phyloP scores from a whole-genome alignment of 2,888 invertebrate species.

The Charanyca ferruginea region DNA sequence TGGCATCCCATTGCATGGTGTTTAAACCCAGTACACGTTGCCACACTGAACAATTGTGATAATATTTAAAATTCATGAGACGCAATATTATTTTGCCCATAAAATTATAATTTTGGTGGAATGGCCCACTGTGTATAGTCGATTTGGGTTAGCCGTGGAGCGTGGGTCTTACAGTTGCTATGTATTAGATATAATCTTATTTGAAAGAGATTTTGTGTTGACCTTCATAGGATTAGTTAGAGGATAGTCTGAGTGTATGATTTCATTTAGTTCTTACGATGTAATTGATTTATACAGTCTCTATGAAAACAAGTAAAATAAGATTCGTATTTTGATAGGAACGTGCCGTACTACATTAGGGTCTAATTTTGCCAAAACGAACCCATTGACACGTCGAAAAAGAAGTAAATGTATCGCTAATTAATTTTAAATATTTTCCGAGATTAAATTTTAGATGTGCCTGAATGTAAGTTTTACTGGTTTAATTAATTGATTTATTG shows the following conservation, averaged over 20 bases:
- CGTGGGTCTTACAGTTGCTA: constrained; percentile 6
- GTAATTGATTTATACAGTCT: neutral
- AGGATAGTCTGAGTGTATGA: neutral
- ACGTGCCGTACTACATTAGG: neutral
- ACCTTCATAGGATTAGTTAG: constrained; percentile 8
- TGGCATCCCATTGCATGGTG: constrained; percentile 67
- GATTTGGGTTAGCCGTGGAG: constrained; percentile 44
- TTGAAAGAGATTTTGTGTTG: neutral
- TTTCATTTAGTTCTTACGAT: neutral
- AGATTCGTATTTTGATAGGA: neutral
- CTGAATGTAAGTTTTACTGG: no score
- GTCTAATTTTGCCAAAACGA: neutral
- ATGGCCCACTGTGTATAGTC: constrained; percentile 59
- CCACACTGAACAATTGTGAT: constrained; percentile 77
- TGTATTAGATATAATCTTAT: constrained; percentile 15
- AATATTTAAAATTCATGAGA: constrained; percentile 83
- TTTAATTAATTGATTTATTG: no score
- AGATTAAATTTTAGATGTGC: no score
- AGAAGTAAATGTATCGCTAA: no score
- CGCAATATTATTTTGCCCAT: constrained; percentile 71
- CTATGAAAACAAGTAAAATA: neutral
- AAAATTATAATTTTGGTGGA: constrained; percentile 67
- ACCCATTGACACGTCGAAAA: neutral
- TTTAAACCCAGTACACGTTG: constrained; percentile 79
- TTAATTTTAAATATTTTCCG: no score